Evolutionary conservation across 2,113 vertebrate species (phyloP).

Genomic region (Gila orcuttii): DNA sequence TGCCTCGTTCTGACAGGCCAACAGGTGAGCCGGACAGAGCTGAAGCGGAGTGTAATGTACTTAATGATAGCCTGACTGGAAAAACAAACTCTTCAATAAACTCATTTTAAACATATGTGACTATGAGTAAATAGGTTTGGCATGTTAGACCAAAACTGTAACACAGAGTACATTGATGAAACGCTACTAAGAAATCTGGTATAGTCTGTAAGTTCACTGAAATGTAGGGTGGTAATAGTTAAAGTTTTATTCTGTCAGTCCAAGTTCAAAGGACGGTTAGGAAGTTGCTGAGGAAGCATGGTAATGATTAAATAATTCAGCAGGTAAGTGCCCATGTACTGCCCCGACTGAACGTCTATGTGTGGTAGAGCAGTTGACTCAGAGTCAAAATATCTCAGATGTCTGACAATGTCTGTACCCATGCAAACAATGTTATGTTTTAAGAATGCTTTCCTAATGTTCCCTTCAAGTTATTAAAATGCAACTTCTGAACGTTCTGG

Average conservation of each 20-base stretch:
- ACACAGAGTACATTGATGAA: neutral
- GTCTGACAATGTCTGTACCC: neutral
- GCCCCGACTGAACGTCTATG: constrained; percentile 33
- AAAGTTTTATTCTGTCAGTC: constrained; percentile 37
- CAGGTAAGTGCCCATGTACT: constrained; percentile 46
- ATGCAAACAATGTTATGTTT: neutral
- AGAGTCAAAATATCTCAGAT: neutral
- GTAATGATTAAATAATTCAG: constrained; percentile 54
- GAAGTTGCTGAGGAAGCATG: constrained; percentile 43
- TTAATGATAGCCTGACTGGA: constrained; percentile 39
- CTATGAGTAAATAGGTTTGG: neutral
- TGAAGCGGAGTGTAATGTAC: constrained; percentile 27
- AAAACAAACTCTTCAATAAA: neutral
- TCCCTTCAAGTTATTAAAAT: too few species aligned
- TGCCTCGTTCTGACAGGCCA: constrained; percentile 32
- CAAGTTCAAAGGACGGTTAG: constrained; percentile 44
- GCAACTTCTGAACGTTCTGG: too few species aligned
- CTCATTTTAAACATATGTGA: neutral
- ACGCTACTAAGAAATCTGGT: neutral
- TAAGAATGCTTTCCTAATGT: too few species aligned
- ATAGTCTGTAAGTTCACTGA: neutral
- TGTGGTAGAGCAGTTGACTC: constrained; percentile 31
- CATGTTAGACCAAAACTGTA: constrained; percentile 10
- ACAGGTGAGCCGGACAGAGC: constrained; percentile 42
- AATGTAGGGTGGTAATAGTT: neutral